Percentiles rank a stretch among this genome's conserved stretches.
Conservation (phyloP, 2,797 vertebrate genomes). For the Mionectes olivaceus region DNA sequence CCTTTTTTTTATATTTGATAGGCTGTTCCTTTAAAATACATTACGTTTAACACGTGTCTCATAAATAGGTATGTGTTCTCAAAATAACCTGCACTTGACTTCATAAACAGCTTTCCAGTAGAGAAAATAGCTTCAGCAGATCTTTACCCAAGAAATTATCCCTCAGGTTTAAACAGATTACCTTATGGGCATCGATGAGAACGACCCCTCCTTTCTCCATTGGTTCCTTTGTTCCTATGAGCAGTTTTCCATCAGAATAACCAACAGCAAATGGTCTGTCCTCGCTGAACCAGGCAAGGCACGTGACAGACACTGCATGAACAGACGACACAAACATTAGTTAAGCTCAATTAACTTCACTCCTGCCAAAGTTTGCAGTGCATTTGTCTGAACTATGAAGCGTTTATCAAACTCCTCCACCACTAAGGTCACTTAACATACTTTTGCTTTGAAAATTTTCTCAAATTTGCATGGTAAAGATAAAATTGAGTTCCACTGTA, state of each 20-base stretch:
- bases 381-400: not conserved
- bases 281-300: conserved; percentile 94
- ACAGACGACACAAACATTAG: not conserved
- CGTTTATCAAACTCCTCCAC: not conserved
- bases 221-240: conserved; percentile 90
- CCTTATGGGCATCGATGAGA: conserved; percentile 95
- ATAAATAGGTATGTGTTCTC: not conserved
- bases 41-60: not conserved
- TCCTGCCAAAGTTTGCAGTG: not conserved
- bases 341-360: not conserved
- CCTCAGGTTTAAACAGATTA: conserved; percentile 46
- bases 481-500: not conserved
- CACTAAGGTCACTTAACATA: not conserved
- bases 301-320: conserved; percentile 77
- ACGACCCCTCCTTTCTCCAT: conserved; percentile 90
- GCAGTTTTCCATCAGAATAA: conserved; percentile 93
- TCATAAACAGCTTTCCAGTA: not conserved
- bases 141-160: not conserved
- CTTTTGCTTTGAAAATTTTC: not conserved
- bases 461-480: not conserved
- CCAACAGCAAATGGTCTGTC: conserved; percentile 94
- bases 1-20: not conserved
- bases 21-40: not conserved
- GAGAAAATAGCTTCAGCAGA: not conserved
- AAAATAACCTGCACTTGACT: not conserved